Conservation (phyloP, 2,113 vertebrate genomes). For the Gracilinanus agilis region DNA sequence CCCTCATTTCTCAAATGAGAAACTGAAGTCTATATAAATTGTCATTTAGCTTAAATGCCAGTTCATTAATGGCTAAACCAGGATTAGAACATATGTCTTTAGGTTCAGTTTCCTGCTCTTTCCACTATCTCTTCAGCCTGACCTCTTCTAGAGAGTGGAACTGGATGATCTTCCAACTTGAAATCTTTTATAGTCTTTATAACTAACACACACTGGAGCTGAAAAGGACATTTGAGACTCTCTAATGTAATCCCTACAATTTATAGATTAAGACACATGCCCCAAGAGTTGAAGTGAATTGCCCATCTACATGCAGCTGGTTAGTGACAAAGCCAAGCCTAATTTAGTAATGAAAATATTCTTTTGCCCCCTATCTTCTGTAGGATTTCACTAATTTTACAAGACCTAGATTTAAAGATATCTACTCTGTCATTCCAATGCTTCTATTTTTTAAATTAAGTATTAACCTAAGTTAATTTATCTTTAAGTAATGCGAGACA, state of each 20-base stretch:
- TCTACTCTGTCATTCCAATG: not conserved
- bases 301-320: not conserved
- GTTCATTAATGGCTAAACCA: too few species aligned
- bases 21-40: too few species aligned
- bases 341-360: not conserved
- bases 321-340: not conserved
- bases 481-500: not conserved
- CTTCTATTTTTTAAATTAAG: too few species aligned
- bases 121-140: too few species aligned
- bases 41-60: too few species aligned
- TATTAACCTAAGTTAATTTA: not conserved
- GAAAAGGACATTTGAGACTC: not conserved
- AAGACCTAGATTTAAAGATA: not conserved
- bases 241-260: not conserved
- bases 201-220: not conserved
- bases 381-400: not conserved
- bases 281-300: not conserved
- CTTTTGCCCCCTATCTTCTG: not conserved
- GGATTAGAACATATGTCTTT: too few species aligned
- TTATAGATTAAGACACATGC: not conserved
- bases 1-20: too few species aligned
- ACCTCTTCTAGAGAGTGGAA: not conserved
- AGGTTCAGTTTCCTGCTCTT: too few species aligned
- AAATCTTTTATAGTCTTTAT: not conserved
- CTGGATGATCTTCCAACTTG: not conserved